Evolutionary conservation across 2,888 invertebrate species (phyloP).

Genomic region (Trissolcus japonicus): DNA sequence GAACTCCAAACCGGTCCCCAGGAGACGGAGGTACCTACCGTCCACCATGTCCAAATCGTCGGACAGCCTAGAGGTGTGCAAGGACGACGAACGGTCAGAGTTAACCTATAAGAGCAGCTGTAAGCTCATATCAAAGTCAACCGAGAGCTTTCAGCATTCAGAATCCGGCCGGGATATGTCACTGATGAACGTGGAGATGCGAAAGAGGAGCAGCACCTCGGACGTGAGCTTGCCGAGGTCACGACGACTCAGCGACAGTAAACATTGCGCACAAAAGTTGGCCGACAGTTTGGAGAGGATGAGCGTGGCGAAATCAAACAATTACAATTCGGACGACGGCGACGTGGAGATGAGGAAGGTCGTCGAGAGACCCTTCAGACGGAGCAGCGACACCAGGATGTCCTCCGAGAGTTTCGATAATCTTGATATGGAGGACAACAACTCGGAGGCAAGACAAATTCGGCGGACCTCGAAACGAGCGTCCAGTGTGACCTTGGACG

Average conservation of each 20-base stretch:
- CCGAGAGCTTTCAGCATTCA: conserved; percentile 66
- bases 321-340: conserved; percentile 49
- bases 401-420: conserved; percentile 74
- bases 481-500: conserved; percentile 61
- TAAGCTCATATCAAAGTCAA: conserved; percentile 70
- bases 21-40: conserved; percentile 60
- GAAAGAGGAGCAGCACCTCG: conserved; percentile 69
- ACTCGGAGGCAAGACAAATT: conserved; percentile 65
- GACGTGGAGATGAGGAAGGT: conserved; percentile 34
- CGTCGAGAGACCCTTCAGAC: conserved; percentile 38
- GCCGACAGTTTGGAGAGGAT: conserved; percentile 68
- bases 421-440: conserved; percentile 65
- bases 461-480: conserved; percentile 68
- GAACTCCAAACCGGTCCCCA: conserved; percentile 60
- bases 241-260: conserved; percentile 31
- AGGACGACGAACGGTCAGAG: conserved; percentile 60
- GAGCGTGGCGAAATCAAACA: conserved; percentile 52
- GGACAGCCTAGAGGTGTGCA: conserved; percentile 68
- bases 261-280: conserved; percentile 65
- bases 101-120: conserved; percentile 37
- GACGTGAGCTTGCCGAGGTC: conserved; percentile 66
- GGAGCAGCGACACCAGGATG: conserved; percentile 61
- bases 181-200: conserved; percentile 60
- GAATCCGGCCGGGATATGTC: conserved; percentile 8
- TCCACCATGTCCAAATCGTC: conserved; percentile 68